Base-by-base conservation (phyloP, 2,888 invertebrate species). In the Hetaerina titia region DNA sequence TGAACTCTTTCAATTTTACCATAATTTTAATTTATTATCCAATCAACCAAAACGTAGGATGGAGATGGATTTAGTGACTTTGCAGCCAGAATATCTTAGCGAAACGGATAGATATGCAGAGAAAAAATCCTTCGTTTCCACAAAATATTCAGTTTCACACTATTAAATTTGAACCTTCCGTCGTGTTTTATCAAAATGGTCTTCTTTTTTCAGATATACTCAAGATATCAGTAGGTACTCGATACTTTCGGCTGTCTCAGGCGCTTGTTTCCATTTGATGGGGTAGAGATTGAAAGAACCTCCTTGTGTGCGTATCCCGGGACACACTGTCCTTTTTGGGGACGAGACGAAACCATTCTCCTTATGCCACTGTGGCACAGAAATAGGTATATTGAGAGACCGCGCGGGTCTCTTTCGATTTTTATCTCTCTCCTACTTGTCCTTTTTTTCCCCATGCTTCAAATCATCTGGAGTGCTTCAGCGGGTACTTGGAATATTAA, bases 271-370 rank as follows among this genome's bases (percentile, higher is more conserved):
- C 31, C 81, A 31, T 22, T 81, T 81, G 31, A 81, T 81, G 81
- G 81, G 7, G 31, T 31, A 81, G 31, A 31, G n/a, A 69, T 22
- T 22, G 69, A 69, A 69, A 69, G 22, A 69, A 69, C 2, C 45
- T 45, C 8, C 69, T 19, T 69, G 22, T 22, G 22, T 22, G 22
- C n/a, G 22, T 22, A n/a, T n/a, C 9, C 7, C 9, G 69, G 69
- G n/a, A 69, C 2, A 69, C 17, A 7, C 22, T 22, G 9, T 69
- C n/a, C 19, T n/a, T n/a, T 6, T n/a, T 69, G n/a, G n/a, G 69
- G n/a, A 69, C 25, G 81, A 31, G 81, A 25, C 74, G 31, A 81
- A 81, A 81, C 81, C 31, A 81, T 81, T 81, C 81, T 81, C 81
- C 81, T 31, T 31, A 15, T 31, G 31, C 31, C 25, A 81, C 69